Evolutionary conservation across 2,888 invertebrate species (phyloP), one percentile per base, ranked within the genome.

Genomic region (Polydrusus pterygomalis): DNA sequence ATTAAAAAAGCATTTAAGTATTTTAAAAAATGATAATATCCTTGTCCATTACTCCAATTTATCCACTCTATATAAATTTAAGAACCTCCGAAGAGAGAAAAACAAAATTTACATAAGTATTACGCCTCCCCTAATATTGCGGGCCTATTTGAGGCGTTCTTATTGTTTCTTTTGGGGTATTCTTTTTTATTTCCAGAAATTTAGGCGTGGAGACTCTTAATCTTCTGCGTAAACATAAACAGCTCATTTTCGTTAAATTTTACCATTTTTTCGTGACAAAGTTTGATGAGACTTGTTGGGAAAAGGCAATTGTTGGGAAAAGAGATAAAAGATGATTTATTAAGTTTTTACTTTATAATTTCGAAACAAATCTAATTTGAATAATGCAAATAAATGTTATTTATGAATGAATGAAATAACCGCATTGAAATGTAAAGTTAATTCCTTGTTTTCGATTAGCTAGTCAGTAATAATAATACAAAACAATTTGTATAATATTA

Each of bases 171-270:
- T 54, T 25, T 6, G 25, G n/a, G 30, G 30, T 54, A 25, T 51
- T 51, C 51, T 51, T 30, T 25, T 54, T 54, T 30, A 30, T 54
- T 54, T 54, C n/a, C 25, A n/a, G 54, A 54, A 54, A 54, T 54
- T 54, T 54, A 25, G n/a, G 30, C 54, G 30, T 8, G 7, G 25
- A 54, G 54, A 54, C 54, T 54, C n/a, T 30, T 54, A 54, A 54
- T 54, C 54, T 54, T 25, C 54, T 30, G 8, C n/a, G 54, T 54
- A 54, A 54, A 54, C 54, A 54, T 54, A 54, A 54, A 54, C 54
- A 54, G 54, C 54, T 54, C 25, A 54, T 54, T 54, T 54, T 11
- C 25, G 30, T 54, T 11, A 13, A 20, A 54, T 54, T 54, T 54
- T 54, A 54, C n/a, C 13, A 54, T 54, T 54, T 47, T 54, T 30